A percentile compares a stretch with the other conserved stretches of the same genome.
phyloP scores from a whole-genome alignment of 1,140 invertebrate genomes.

The Amphibalanus amphitrite region DNA sequence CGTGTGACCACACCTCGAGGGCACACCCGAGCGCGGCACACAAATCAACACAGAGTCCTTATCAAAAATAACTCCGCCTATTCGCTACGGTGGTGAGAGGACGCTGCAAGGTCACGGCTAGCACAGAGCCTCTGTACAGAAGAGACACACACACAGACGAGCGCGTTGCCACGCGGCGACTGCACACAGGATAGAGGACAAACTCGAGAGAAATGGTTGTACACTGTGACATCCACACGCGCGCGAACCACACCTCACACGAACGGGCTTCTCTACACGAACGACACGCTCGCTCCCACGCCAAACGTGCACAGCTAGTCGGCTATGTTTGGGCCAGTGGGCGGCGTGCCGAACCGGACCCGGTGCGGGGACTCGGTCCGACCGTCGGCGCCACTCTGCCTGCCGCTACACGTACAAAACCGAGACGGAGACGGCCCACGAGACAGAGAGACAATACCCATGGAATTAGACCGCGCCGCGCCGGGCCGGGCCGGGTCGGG shows the following conservation, averaged over 20 bases:
- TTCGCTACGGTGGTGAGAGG: not conserved
- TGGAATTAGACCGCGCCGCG: not conserved
- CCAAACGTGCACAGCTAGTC: too few relatives aligned
- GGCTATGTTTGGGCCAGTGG: too few relatives aligned
- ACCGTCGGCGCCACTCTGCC: too few relatives aligned
- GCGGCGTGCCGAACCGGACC: too few relatives aligned
- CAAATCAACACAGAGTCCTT: not conserved
- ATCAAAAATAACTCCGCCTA: constrained; percentile 1
- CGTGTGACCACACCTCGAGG: too few relatives aligned
- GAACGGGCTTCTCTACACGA: too few relatives aligned
- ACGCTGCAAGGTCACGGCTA: not conserved
- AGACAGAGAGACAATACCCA: not conserved
- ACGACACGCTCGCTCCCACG: not conserved
- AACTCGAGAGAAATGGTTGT: not conserved
- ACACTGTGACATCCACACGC: not conserved
- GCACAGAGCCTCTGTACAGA: not conserved
- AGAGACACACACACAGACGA: not conserved
- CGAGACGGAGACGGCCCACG: too few relatives aligned
- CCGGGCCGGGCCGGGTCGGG: too few relatives aligned
- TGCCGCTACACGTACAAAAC: not conserved
- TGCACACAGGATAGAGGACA: not conserved
- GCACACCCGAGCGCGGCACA: not conserved
- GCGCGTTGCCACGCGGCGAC: too few relatives aligned
- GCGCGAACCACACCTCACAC: too few relatives aligned
- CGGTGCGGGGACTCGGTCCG: too few relatives aligned